phyloP scores from a whole-genome alignment of 2,113 vertebrate species.

The Petrocephalus microphthalmus region DNA sequence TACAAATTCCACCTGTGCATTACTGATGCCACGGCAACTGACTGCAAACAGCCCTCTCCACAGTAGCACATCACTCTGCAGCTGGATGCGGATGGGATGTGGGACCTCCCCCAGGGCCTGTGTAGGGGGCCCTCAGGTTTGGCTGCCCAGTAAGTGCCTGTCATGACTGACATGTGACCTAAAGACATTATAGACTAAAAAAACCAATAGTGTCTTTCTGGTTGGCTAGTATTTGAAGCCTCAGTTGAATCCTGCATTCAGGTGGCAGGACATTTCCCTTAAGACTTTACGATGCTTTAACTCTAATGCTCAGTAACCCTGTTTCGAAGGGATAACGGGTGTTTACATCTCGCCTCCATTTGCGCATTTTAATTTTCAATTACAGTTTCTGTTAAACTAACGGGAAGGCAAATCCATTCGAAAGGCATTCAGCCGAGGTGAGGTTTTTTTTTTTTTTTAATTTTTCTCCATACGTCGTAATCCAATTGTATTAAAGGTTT shows the following conservation, averaged over 20 bases:
- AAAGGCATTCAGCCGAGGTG: conserved; percentile 14
- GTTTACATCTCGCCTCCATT: not conserved
- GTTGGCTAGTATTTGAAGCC: not conserved
- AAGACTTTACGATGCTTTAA: not conserved
- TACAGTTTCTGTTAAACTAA: conserved; percentile 10
- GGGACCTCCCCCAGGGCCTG: not conserved
- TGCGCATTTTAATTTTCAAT: conserved; percentile 23
- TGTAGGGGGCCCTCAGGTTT: not conserved
- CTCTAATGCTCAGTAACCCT: not conserved
- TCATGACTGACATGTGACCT: not conserved
- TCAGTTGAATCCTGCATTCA: not conserved
- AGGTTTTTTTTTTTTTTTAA: conserved; percentile 12
- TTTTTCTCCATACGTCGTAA: conserved; percentile 16
- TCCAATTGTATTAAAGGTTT: conserved; percentile 17
- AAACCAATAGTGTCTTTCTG: not conserved
- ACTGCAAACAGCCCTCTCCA: not conserved
- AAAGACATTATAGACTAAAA: not conserved
- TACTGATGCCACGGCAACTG: not conserved
- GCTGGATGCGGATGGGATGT: too few relatives aligned
- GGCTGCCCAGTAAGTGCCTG: not conserved
- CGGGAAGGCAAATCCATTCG: conserved; percentile 16
- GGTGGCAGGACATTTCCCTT: not conserved
- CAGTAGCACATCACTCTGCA: not conserved
- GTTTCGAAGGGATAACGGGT: not conserved
- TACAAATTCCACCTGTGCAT: not conserved